Base-by-base conservation (phyloP, 2,888 invertebrate species). In the Drosophila glabriapex region DNA sequence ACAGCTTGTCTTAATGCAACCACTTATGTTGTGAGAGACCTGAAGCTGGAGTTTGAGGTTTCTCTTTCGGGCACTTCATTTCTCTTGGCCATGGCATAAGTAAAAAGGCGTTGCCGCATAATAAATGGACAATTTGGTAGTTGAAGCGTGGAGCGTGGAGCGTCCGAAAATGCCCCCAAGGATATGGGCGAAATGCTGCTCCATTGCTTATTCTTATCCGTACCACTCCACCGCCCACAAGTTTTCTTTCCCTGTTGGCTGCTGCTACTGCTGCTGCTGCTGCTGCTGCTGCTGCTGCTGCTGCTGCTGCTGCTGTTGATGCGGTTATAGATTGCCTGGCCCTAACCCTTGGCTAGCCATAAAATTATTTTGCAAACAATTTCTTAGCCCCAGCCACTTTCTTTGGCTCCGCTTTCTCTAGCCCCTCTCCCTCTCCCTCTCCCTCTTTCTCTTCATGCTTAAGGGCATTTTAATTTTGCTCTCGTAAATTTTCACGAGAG, bases 31-130 rank as follows among this genome's bases (percentile, higher is more conserved):
- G 63, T 37, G 37, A 28, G 19, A 25, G 46, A 25, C 46, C 37
- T 46, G 25, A 12, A n/a, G 28, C 28, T 37, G 10, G 14, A 54
- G 22, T 12, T 4, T 56, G 46, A 35, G 75, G 70, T 50, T 75
- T 52, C 64, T 33, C 55, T 70, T 67, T 67, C 25, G 76, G 80
- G 83, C 85, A 90, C 89, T 85, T 90, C 85, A 90, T 85, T 85
- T 84, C 76, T 75, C 69, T 80, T 58, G 72, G 61, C 68, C 76
- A 43, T 80, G 82, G 76, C 78, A 79, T 85, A 91, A 91, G 91
- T 88, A 85, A 90, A 85, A 87, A 91, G 91, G 91, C 90, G 90
- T 90, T 90, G 83, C 90, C 88, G 91, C 91, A 90, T 91, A 91
- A 90, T 91, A 90, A 91, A 91, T 90, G 91, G 88, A 91, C 91